phyloP scores from a whole-genome alignment of 2,888 invertebrate species.

The Eledona agricola region DNA sequence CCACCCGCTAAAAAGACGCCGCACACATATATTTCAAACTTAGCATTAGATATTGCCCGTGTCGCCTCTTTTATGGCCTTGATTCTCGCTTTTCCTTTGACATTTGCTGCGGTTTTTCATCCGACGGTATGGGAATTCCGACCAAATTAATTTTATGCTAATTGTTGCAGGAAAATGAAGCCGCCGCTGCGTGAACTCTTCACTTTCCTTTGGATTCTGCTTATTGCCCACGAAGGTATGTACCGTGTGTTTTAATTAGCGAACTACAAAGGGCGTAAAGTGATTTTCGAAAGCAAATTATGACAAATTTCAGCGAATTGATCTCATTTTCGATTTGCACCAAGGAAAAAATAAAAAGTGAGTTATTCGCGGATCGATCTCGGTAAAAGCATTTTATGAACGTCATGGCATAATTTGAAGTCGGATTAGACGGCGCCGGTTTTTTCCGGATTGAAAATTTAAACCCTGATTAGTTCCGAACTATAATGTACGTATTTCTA shows the following conservation, averaged over 20 bases:
- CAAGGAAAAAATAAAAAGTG: constrained; percentile 6
- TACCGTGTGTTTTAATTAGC: constrained; percentile 14
- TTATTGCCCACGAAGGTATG: constrained; percentile 40
- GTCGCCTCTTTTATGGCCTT: constrained; percentile 44
- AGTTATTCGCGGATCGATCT: constrained; percentile 1
- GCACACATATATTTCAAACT: constrained; percentile 44
- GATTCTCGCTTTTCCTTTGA: constrained; percentile 40
- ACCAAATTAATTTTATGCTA: constrained; percentile 17
- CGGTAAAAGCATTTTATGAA: constrained; percentile 8
- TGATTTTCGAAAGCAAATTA: too few species aligned
- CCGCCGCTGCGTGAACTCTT: constrained; percentile 31
- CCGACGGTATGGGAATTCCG: constrained; percentile 14
- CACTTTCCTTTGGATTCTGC: constrained; percentile 16
- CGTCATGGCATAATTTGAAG: too few species aligned
- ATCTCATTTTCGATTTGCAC: too few species aligned
- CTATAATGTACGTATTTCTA: too few species aligned
- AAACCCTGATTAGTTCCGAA: too few species aligned
- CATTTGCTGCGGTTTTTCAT: constrained; percentile 37
- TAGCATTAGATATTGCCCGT: constrained; percentile 45
- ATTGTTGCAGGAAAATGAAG: constrained; percentile 48
- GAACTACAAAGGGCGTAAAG: too few species aligned
- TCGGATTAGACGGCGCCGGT: too few species aligned
- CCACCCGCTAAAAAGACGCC: constrained; percentile 28
- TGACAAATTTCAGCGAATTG: too few species aligned
- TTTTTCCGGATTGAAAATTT: too few species aligned